Evolutionary conservation across 2,113 vertebrate species (phyloP), one percentile per base, ranked within the genome.

Genomic region (Malaclemys terrapin): DNA sequence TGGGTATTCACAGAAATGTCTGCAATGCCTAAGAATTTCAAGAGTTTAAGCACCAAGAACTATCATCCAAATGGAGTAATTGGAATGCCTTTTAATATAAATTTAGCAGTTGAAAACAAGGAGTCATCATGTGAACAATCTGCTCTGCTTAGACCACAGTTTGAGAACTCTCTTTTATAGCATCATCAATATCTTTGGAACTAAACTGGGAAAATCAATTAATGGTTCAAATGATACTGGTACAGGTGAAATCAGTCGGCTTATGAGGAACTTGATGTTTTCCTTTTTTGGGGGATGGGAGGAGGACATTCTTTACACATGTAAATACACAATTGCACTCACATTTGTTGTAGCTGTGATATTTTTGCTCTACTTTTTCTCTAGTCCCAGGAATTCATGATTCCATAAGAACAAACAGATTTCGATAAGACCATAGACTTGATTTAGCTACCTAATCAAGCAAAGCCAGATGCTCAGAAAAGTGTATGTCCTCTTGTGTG

Each of bases 381-480:
- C 85, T 49, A 29, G 17, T 42, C 57, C 52, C n/a, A 35, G 72
- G 38, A 89, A 86, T 38, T 80, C 10, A 81, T 3, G 22, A 87
- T 31, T 84, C 52, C 47, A 85, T n/a, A 52, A 91, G 42, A 89
- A 56, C 14, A 89, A 87, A 82, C 4, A 50, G 31, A 19, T 11
- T 80, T 53, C 25, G 47, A 0, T 38, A 88, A 88, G 45, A 75
- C 27, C 31, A 38, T 4, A 1, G 27, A 42, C 29, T 83, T 59
- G 81, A 85, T 45, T 24, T 69, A 35, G 24, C 7, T 76, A 35
- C 45, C 87, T 83, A 93, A 90, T 79, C 85, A 92, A 85, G 56
- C 62, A 78, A 84, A 91, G 38, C 50, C 35, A 91, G 76, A 83
- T 62, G 52, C 38, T 84, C 93, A 89, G 31, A 89, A 81, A 93